Percentiles rank a stretch among this genome's conserved stretches.
Evolutionary conservation across 2,888 invertebrate species (phyloP).

Genomic region (Caenorhabditis sp.): DNA sequence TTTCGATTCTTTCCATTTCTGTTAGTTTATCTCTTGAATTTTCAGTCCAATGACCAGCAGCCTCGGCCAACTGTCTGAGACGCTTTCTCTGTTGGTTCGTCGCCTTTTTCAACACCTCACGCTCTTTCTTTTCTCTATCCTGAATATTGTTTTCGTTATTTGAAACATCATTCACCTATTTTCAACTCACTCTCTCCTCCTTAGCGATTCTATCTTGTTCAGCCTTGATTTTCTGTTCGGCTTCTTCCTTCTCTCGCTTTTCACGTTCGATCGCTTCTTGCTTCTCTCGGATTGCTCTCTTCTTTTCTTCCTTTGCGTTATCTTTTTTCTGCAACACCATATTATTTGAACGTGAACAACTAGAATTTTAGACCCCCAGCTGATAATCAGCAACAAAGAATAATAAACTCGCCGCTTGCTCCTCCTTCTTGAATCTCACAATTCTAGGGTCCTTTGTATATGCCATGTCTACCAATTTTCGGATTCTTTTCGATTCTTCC

Average conservation of each 20-base stretch:
- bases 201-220: constrained; percentile 42
- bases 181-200: constrained; percentile 29
- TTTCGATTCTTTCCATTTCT: constrained; percentile 64
- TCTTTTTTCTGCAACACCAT: constrained; percentile 47
- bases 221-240: constrained; percentile 48
- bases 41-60: constrained; percentile 57
- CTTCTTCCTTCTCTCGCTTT: constrained; percentile 56
- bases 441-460: constrained; percentile 94
- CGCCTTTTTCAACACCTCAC: constrained; percentile 72
- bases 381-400: too few relatives aligned
- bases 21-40: constrained; percentile 46
- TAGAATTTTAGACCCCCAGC: too few relatives aligned
- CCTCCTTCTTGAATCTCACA: constrained; percentile 88
- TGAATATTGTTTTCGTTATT: constrained; percentile 6
- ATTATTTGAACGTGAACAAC: neutral
- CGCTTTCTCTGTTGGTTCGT: constrained; percentile 84
- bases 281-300: constrained; percentile 39
- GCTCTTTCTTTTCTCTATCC: constrained; percentile 68
- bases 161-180: neutral
- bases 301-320: constrained; percentile 45
- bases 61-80: constrained; percentile 79
- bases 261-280: constrained; percentile 49
- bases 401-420: constrained; percentile 83
- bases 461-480: constrained; percentile 89
- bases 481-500: constrained; percentile 91